Evolutionary conservation across 1,140 invertebrate genomes (phyloP).

Genomic region (Belonocnema kinseyi): DNA sequence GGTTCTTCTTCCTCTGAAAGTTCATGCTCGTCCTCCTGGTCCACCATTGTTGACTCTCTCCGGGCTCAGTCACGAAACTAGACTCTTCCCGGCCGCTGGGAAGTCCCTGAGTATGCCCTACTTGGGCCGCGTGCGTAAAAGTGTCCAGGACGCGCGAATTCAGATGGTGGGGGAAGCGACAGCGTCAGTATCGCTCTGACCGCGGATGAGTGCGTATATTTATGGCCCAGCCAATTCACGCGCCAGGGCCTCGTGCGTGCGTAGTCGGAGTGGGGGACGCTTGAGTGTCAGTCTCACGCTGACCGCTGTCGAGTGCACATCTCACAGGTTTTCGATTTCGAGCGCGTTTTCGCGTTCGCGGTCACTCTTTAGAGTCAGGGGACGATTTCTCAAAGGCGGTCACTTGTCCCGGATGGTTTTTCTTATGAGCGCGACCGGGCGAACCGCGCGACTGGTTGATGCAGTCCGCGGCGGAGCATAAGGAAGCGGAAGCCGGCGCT

Average conservation of each 20-base stretch:
- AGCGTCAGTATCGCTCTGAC: conserved; percentile 37
- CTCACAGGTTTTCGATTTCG: background rate
- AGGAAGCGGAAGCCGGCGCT: conserved; percentile 74
- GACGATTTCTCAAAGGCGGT: conserved; percentile 33
- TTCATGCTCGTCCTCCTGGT: conserved; percentile 12
- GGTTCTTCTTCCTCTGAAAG: conserved; percentile 3
- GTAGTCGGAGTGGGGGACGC: background rate
- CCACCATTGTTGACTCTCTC: too few relatives aligned
- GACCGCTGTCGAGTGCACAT: conserved; percentile 38
- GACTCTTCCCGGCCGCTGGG: too few relatives aligned
- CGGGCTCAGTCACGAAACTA: too few relatives aligned
- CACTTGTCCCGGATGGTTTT: conserved; percentile 55
- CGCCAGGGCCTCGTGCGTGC: conserved; percentile 21
- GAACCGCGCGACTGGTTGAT: conserved; percentile 75
- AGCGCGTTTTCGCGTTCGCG: conserved; percentile 38
- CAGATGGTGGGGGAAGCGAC: conserved; percentile 42
- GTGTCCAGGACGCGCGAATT: background rate
- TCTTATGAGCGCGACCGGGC: conserved; percentile 72
- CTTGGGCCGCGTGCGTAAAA: too few relatives aligned
- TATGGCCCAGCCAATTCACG: conserved; percentile 33
- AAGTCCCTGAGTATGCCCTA: too few relatives aligned
- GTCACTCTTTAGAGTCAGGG: conserved; percentile 21
- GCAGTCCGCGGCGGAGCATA: conserved; percentile 74
- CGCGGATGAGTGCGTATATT: background rate
- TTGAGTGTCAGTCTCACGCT: background rate